phyloP scores from a whole-genome alignment of 2,888 invertebrate genomes.

The Julus scanicus region DNA sequence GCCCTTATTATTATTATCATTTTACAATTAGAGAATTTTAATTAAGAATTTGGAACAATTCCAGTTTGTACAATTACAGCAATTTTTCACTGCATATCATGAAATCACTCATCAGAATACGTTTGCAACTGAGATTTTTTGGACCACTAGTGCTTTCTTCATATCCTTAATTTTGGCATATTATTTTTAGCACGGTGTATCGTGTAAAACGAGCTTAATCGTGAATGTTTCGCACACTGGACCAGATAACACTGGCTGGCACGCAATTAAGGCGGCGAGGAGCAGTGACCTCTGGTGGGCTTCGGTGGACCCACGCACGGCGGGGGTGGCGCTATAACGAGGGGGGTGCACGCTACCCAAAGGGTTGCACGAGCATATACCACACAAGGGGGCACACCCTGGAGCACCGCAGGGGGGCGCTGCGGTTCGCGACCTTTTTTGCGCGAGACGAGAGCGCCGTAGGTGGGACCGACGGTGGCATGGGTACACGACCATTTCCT shows the following conservation, averaged over 20 bases:
- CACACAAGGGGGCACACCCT: conserved; percentile 36
- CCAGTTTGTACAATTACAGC: too few species aligned
- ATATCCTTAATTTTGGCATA: background rate
- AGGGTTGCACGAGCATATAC: conserved; percentile 29
- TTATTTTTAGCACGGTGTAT: background rate
- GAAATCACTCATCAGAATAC: too few species aligned
- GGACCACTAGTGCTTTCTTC: too few species aligned
- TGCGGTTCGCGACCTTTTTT: conserved; percentile 1
- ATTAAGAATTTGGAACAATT: too few species aligned
- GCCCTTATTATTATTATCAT: background rate
- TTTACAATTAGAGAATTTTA: too few species aligned
- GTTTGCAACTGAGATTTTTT: too few species aligned
- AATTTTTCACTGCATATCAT: too few species aligned
- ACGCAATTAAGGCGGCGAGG: background rate
- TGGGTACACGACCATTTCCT: conserved; percentile 11
- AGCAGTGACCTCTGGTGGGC: conserved; percentile 14
- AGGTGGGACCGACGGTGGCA: conserved; percentile 20
- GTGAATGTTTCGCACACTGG: conserved; percentile 17
- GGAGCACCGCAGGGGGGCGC: conserved; percentile 13
- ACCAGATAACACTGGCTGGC: background rate
- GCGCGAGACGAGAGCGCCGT: conserved; percentile 9
- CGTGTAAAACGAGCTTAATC: background rate
- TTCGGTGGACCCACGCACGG: background rate
- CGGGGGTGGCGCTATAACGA: conserved; percentile 26
- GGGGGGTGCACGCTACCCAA: conserved; percentile 26